Evolutionary conservation across 1,140 invertebrate genomes (phyloP), one percentile per base, ranked within the genome.

Genomic region (Steinernema feltiae): DNA sequence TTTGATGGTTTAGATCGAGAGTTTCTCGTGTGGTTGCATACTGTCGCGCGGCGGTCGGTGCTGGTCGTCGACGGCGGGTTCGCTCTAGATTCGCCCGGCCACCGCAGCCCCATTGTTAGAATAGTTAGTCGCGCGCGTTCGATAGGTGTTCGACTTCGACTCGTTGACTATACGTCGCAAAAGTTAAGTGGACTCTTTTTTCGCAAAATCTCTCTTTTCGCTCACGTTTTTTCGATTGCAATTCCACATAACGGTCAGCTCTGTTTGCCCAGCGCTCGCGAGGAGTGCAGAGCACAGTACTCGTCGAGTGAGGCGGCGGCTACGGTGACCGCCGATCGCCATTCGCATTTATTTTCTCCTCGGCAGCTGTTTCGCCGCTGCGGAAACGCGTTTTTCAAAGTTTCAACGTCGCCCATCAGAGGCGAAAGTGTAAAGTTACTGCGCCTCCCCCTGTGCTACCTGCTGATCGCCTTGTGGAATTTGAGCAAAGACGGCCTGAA

Each of bases 1-100:
- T 63, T 63, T 63, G 53, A 63, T 63, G 53, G 53, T 63, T 63
- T 63, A 63, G 53, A 63, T 63, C 53, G 53, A 63, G 53, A 63
- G 53, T 63, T 63, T 63, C 53, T 63, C 53, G 53, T 63, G 53
- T 63, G 53, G 53, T 63, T 63, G 53, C 53, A 63, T 63, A 63
- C 53, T 63, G 53, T 63, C 53, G 53, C 53, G 53, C 53, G 53
- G 53, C 53, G 53, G 53, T 63, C 53, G 53, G 53, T 63, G 53
- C 53, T 63, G 53, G 53, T 12, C 24, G 53, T n/a, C 7, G 41
- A 12, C n/a, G 35, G 12, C 53, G 53, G 53, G 53, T 63, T 63
- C 53, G 53, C 53, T 63, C 53, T 63, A 63, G 53, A 63, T 63
- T 63, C 53, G 53, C 53, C 53, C 35, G 12, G 24, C 53, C 53